These are phyloP conservation scores for Melanotaenia boesemani DNA, from an alignment of 2,797 vertebrate genomes.

Conservation along the genomic window DNA sequence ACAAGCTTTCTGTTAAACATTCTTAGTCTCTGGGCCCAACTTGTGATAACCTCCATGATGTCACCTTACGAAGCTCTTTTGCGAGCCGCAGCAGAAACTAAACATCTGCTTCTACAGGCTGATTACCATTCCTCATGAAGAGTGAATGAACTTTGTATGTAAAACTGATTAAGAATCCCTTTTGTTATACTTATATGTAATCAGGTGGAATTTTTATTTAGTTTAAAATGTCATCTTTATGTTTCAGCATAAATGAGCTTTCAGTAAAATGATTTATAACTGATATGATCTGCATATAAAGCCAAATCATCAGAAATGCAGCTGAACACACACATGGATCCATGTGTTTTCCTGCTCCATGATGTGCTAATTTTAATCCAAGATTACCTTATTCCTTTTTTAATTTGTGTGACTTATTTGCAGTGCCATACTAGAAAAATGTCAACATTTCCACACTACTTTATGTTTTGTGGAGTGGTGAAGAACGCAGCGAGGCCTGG, in stretches of 20 bases:
- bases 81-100: constrained; percentile 33
- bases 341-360: constrained; percentile 10
- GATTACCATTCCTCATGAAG: constrained; percentile 15
- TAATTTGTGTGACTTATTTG: constrained; percentile 56
- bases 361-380: constrained; percentile 27
- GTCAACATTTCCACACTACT: constrained; percentile 55
- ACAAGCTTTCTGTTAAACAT: constrained; percentile 17
- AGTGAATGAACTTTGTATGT: constrained; percentile 28
- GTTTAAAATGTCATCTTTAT: constrained; percentile 14
- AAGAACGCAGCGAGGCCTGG: constrained; percentile 67
- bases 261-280: neutral
- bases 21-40: constrained; percentile 1
- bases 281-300: constrained; percentile 10
- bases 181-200: constrained; percentile 26
- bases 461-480: constrained; percentile 47
- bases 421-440: constrained; percentile 40
- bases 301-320: constrained; percentile 24
- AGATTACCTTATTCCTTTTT: constrained; percentile 28
- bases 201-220: constrained; percentile 24
- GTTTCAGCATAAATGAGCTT: constrained; percentile 7
- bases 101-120: constrained; percentile 38
- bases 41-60: constrained; percentile 29
- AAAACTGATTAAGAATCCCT: constrained; percentile 37
- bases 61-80: constrained; percentile 23
- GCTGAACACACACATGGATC: constrained; percentile 9